phyloP scores from a whole-genome alignment of 2,888 invertebrate species.

The Tipula helvola region DNA sequence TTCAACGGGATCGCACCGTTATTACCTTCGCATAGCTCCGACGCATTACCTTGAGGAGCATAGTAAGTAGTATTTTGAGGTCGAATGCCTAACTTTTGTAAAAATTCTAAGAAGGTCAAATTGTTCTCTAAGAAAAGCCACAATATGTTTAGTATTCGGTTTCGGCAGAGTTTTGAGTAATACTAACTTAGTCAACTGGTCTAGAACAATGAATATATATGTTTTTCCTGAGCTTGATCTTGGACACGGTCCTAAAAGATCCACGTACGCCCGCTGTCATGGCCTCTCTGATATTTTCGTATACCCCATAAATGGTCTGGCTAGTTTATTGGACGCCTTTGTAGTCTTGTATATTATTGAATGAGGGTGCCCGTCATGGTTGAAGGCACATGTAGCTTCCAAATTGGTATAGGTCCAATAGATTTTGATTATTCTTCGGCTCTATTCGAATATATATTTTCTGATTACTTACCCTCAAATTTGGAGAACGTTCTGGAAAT shows the following conservation, averaged over 20 bases:
- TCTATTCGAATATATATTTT: neutral
- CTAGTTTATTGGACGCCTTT: neutral
- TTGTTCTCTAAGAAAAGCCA: neutral
- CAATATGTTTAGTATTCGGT: neutral
- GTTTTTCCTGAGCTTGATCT: neutral
- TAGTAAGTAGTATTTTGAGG: conserved; percentile 18
- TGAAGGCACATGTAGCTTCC: neutral
- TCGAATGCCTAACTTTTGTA: conserved; percentile 11
- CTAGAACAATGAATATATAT: no score
- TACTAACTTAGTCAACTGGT: no score
- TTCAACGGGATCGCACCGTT: no score
- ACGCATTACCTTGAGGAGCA: conserved; percentile 23
- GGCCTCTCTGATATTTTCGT: neutral
- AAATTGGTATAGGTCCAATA: neutral
- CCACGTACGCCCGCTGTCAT: no score
- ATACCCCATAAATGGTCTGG: neutral
- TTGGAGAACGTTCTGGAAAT: neutral
- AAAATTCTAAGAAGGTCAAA: conserved; percentile 15
- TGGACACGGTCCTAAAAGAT: neutral
- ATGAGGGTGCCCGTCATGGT: neutral
- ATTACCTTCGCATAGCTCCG: no score
- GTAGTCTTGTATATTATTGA: neutral
- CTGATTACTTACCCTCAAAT: neutral
- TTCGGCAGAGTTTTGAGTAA: neutral
- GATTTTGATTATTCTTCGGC: neutral